Evolutionary conservation across 2,113 vertebrate genomes (phyloP).

Genomic region (Pao palembangensis): DNA sequence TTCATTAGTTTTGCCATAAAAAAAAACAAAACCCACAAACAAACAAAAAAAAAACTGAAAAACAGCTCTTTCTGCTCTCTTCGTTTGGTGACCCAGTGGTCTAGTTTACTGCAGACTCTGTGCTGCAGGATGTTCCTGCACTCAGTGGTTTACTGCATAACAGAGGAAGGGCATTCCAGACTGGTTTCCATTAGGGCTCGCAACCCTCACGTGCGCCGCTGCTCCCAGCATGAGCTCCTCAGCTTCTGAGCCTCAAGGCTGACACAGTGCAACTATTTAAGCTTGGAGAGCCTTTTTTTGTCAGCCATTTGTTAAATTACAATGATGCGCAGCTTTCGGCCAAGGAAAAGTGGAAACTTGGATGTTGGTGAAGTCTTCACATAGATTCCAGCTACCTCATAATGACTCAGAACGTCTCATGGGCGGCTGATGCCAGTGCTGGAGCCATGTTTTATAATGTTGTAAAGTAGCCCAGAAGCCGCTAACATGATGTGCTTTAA

Average conservation of each 20-base stretch:
- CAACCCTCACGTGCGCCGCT: slow-evolving; percentile 57
- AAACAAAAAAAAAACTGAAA: neutral
- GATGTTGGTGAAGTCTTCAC: slow-evolving; percentile 16
- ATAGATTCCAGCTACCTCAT: slow-evolving; percentile 41
- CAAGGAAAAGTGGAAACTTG: slow-evolving; percentile 46
- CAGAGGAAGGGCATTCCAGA: slow-evolving; percentile 58
- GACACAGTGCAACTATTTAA: slow-evolving; percentile 33
- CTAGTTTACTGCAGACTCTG: slow-evolving; percentile 19
- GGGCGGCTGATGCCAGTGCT: slow-evolving; percentile 24
- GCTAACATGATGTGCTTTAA: slow-evolving; percentile 1
- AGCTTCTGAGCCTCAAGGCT: slow-evolving; percentile 34
- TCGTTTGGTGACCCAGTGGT: slow-evolving; percentile 20
- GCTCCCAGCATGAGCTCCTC: slow-evolving; percentile 47
- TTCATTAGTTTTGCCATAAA: neutral
- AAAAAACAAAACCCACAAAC: neutral
- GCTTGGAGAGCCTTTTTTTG: slow-evolving; percentile 28
- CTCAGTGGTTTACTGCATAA: slow-evolving; percentile 32
- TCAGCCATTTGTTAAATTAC: neutral
- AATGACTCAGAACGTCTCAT: slow-evolving; percentile 35
- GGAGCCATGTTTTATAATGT: slow-evolving; percentile 5
- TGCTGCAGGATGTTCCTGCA: slow-evolving; percentile 38
- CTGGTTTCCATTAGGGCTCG: slow-evolving; percentile 67
- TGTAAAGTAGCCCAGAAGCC: slow-evolving; percentile 23
- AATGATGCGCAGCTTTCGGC: slow-evolving; percentile 13
- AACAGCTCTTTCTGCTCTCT: neutral